Percentiles rank a stretch among this genome's conserved stretches.
These are phyloP conservation scores for Rhodeus uyekii DNA, from an alignment of 2,797 vertebrate genomes.

Conservation along the genomic window DNA sequence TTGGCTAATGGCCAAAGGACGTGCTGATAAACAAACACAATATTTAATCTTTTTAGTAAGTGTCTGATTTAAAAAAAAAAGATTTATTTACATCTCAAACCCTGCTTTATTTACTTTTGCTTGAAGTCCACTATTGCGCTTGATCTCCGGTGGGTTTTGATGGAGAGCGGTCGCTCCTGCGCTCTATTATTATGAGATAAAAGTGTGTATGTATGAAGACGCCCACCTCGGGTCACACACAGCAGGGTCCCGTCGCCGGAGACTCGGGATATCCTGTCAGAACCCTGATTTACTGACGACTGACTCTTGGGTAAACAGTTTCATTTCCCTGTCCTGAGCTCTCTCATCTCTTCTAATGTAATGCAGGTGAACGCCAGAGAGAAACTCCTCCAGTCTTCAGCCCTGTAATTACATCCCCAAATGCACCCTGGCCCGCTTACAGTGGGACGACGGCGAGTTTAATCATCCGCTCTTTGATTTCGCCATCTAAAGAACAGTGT, in stretches of 20 bases:
- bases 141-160: too few species aligned
- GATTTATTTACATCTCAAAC: too few species aligned
- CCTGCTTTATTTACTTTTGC: too few species aligned
- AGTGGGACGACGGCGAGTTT: conserved; percentile 25
- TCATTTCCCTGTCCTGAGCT: conserved; percentile 49
- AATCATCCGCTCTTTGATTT: conserved; percentile 51
- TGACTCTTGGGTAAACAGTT: conserved; percentile 56
- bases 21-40: not conserved
- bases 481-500: conserved; percentile 31
- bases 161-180: not conserved
- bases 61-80: too few species aligned
- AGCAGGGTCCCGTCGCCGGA: conserved; percentile 16
- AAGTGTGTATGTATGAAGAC: not conserved
- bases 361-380: conserved; percentile 53
- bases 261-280: conserved; percentile 49
- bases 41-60: not conserved
- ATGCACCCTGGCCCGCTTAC: conserved; percentile 36
- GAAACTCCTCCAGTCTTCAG: conserved; percentile 29
- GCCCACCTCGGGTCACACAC: conserved; percentile 8
- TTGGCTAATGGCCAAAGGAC: not conserved
- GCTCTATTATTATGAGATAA: not conserved
- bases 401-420: conserved; percentile 57
- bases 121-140: too few species aligned
- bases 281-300: conserved; percentile 53
- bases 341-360: conserved; percentile 47